Base-by-base conservation (phyloP, 2,113 vertebrate genomes). In the Nannobrachium achirus region DNA sequence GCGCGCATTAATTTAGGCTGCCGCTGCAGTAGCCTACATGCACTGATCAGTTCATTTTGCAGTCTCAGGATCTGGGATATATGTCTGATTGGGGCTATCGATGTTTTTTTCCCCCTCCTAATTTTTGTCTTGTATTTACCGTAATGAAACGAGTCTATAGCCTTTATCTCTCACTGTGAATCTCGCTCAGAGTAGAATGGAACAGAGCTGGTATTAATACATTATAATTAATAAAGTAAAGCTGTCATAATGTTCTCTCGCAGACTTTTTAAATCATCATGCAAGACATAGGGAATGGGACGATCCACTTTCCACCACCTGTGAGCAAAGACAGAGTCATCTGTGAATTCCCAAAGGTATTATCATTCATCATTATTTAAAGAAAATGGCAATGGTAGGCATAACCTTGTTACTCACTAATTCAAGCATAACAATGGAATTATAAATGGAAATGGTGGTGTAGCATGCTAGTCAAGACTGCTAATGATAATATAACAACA, bases 321-420 rank as follows among this genome's bases (percentile, higher is more conserved):
- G 91, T 96, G 73, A 93, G 90, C 16, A 92, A 82, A 59, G 92
- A 95, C 87, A 92, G 95, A 50, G 63, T 93, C 78, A 93, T 98
- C 69, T 76, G 86, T 52, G 89, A 83, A 19, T 95, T 97, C 76
- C 95, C 95, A 42, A 94, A 96, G 93, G 96, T 95, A 91, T 6
- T 3, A 19, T 16, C 18, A 10, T 13, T n/a, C 11, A 11, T 13
- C 16, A 51, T 51, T 18, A n/a, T 16, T 15, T n/a, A n/a, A n/a
- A 9, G 49, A 51, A 48, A 11, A 48, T 2, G n/a, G 38, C 4
- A 4, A 6, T n/a, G 8, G 25, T 33, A 33, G 25, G 15, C 5
- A 45, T 41, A 18, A 59, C n/a, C 7, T 3, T 56, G 16, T 8
- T n/a, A n/a, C n/a, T n/a, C n/a, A n/a, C 4, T 15, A 41, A 60